These are phyloP conservation scores for Marmota monax DNA, from an alignment of 2,113 vertebrate species.

Conservation along the genomic window DNA sequence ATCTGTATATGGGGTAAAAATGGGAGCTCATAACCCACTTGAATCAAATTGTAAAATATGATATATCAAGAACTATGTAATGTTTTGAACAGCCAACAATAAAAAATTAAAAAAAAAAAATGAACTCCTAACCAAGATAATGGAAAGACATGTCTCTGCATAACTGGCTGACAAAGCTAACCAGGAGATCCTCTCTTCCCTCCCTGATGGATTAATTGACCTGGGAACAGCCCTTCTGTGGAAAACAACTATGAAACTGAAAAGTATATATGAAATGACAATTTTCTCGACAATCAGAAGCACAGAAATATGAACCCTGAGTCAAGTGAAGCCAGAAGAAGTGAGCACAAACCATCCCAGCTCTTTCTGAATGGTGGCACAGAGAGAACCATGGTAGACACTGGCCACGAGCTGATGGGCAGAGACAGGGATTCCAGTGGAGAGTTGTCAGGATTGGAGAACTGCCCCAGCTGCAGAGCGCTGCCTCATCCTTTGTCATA, in stretches of 20 bases:
- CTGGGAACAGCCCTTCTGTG: neutral
- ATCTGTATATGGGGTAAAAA: too few species aligned
- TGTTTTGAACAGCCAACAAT: too few species aligned
- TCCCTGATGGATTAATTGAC: neutral
- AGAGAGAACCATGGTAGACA: neutral
- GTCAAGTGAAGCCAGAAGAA: neutral
- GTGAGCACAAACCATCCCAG: neutral
- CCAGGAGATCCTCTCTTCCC: neutral
- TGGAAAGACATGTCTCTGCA: neutral
- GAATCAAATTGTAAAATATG: too few species aligned
- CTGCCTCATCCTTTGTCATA: neutral
- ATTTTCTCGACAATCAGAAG: neutral
- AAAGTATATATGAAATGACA: neutral
- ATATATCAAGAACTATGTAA: too few species aligned
- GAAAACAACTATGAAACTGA: conserved; percentile 7
- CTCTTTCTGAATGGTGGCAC: neutral
- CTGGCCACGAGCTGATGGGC: neutral
- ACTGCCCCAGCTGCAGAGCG: neutral
- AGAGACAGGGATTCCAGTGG: neutral
- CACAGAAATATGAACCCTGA: neutral
- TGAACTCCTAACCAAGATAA: conserved; percentile 23
- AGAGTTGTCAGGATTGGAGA: neutral
- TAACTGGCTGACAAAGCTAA: neutral
- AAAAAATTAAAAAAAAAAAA: too few species aligned
- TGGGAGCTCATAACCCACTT: too few species aligned